phyloP scores from a whole-genome alignment of 2,797 vertebrate species.

The Nannoperca obscura region DNA sequence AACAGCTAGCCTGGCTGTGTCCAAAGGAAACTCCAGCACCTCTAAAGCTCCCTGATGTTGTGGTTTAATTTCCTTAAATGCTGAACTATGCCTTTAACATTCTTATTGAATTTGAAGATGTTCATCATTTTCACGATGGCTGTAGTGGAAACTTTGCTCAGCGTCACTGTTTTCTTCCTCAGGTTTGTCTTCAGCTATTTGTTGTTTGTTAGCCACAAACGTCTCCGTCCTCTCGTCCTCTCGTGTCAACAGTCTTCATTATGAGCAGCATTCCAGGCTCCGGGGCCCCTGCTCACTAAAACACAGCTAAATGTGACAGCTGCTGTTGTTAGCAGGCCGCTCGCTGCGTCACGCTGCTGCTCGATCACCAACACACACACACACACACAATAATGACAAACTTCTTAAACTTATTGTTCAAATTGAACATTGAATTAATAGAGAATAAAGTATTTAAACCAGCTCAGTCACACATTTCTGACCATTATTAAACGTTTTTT shows the following conservation, averaged over 20 bases:
- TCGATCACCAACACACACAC: background rate
- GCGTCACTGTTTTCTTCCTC: background rate
- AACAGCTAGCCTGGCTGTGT: background rate
- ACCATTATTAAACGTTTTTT: background rate
- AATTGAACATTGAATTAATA: background rate
- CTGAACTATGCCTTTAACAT: background rate
- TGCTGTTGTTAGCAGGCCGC: constrained; percentile 32
- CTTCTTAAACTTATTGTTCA: background rate
- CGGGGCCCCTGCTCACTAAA: constrained; percentile 3
- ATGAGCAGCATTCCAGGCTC: constrained; percentile 62
- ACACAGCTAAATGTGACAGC: constrained; percentile 52
- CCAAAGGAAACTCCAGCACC: background rate
- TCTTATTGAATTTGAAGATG: no score
- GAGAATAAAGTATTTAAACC: background rate
- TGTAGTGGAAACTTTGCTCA: background rate
- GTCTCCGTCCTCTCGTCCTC: constrained; percentile 5
- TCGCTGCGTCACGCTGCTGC: background rate
- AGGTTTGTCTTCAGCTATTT: background rate
- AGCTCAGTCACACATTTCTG: background rate
- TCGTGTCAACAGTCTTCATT: constrained; percentile 57
- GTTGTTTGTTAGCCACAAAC: constrained; percentile 3
- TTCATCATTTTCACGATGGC: no score
- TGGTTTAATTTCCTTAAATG: background rate
- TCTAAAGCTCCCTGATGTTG: background rate
- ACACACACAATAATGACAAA: background rate